Evolutionary conservation across 1,140 invertebrate species (phyloP).

Genomic region (Piezodorus guildinii): DNA sequence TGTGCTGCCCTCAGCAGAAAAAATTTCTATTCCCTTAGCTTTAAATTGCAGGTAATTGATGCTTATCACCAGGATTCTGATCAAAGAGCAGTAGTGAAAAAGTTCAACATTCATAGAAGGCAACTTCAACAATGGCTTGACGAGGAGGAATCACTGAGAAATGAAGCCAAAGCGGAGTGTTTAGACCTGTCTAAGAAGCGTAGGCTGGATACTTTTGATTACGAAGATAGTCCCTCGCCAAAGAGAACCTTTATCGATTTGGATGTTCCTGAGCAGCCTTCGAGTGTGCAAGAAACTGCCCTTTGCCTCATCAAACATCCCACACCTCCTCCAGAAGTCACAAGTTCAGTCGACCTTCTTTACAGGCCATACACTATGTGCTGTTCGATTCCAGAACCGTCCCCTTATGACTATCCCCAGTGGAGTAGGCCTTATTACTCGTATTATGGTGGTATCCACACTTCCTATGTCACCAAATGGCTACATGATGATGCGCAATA

Average conservation of each 20-base stretch:
- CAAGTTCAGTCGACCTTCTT: not conserved
- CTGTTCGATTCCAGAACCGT: not conserved
- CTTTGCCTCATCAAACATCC: slow-evolving; percentile 29
- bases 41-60: slow-evolving; percentile 42
- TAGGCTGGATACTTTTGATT: slow-evolving; percentile 12
- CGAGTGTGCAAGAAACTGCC: slow-evolving; percentile 29
- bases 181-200: slow-evolving; percentile 26
- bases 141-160: slow-evolving; percentile 40
- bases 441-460: slow-evolving; percentile 13
- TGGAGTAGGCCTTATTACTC: slow-evolving; percentile 11
- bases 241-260: slow-evolving; percentile 13
- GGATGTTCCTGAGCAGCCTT: not conserved
- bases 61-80: slow-evolving; percentile 43
- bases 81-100: slow-evolving; percentile 47
- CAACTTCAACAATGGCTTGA: slow-evolving; percentile 52
- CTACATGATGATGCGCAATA: slow-evolving; percentile 21
- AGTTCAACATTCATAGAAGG: slow-evolving; percentile 47
- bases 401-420: not conserved
- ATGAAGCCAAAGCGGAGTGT: slow-evolving; percentile 31
- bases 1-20: slow-evolving; percentile 33
- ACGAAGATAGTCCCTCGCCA: not conserved
- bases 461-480: slow-evolving; percentile 20
- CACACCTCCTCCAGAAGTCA: not conserved
- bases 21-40: slow-evolving; percentile 40
- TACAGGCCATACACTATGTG: not conserved